phyloP scores from a whole-genome alignment of 2,113 vertebrate species.

The Tychaedon coryphoeus region DNA sequence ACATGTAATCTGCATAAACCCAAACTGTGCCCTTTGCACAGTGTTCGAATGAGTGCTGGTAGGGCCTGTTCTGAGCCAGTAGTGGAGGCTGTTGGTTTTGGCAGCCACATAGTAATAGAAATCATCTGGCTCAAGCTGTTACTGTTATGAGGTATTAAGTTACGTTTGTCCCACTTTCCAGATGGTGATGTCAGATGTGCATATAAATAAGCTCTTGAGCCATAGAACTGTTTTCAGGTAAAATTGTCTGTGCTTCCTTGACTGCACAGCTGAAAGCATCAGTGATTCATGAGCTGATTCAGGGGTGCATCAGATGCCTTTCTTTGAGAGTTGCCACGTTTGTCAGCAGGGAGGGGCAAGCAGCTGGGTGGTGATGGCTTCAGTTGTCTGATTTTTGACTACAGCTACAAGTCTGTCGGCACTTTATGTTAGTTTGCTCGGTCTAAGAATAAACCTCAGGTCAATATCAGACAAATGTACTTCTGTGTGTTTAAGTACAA shows the following conservation, averaged over 20 bases:
- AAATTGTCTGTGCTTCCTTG: neutral
- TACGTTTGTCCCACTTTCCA: neutral
- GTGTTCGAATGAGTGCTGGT: neutral
- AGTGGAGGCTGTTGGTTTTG: neutral
- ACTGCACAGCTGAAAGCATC: neutral
- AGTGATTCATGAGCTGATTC: slow-evolving; percentile 40
- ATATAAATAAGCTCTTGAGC: neutral
- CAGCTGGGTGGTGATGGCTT: neutral
- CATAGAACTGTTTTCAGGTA: slow-evolving; percentile 11
- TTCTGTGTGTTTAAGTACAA: neutral
- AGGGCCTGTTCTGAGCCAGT: neutral
- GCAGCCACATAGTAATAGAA: neutral
- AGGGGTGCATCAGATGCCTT: slow-evolving; percentile 14
- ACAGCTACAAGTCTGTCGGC: neutral
- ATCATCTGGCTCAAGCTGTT: neutral
- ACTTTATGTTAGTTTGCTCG: neutral
- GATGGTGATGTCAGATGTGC: neutral
- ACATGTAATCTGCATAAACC: neutral
- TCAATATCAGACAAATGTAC: neutral
- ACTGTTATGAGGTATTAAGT: neutral
- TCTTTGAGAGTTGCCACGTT: neutral
- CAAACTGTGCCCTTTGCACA: neutral
- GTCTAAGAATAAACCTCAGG: neutral
- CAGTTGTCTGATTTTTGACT: slow-evolving; percentile 22
- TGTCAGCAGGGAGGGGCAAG: slow-evolving; percentile 7